phyloP scores from a whole-genome alignment of 35 echinoderm and acorn worm species.

The Ophiothrix spiculata region DNA sequence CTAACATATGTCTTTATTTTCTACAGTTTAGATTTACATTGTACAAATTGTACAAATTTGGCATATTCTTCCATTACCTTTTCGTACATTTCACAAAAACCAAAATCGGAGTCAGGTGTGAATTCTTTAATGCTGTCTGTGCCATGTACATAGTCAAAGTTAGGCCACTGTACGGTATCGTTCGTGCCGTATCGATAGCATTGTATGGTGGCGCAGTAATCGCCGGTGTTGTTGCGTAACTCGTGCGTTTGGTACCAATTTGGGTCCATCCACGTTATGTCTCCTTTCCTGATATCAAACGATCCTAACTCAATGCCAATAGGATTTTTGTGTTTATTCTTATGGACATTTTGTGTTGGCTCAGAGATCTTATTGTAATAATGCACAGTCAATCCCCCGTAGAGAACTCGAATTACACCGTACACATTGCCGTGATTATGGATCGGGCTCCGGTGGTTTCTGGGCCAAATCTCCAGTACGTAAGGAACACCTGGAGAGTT shows the following conservation, averaged over 20 bases:
- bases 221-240: conserved; percentile 18
- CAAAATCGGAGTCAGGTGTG: conserved; percentile 28
- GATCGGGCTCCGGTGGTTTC: conserved; percentile 28
- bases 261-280: conserved; percentile 35
- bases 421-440: conserved; percentile 54
- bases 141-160: conserved; percentile 33
- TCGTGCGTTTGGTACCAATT: conserved; percentile 55
- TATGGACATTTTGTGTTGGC: neutral
- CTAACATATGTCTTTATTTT: no score
- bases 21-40: no score
- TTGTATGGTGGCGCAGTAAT: conserved; percentile 50
- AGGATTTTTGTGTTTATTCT: no score
- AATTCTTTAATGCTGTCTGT: conserved; percentile 23
- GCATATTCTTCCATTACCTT: conserved; percentile 10
- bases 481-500: conserved; percentile 51
- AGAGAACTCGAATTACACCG: conserved; percentile 43
- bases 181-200: conserved; percentile 38
- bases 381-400: conserved; percentile 18
- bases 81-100: conserved; percentile 11
- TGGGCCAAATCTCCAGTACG: conserved; percentile 51
- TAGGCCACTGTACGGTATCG: conserved; percentile 30
- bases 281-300: conserved; percentile 5
- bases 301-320: neutral
- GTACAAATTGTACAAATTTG: neutral
- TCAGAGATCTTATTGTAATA: conserved; percentile 28